phyloP scores from a whole-genome alignment of 2,113 vertebrate species.

The Albula goreensis region DNA sequence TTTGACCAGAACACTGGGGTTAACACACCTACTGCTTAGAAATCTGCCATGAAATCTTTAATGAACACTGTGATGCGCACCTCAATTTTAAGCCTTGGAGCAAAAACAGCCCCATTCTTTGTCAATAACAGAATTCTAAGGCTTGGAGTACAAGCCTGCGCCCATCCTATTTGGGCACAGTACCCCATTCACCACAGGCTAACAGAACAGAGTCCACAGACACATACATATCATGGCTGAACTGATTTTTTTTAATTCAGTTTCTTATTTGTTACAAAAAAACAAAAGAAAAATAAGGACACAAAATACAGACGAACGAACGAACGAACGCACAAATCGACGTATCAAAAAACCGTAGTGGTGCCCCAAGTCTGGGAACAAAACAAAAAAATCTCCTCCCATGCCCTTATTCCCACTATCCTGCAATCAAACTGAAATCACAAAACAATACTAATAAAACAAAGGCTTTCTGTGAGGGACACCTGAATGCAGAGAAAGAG shows the following conservation, averaged over 20 bases:
- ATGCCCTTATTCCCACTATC: neutral
- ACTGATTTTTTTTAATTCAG: constrained; percentile 6
- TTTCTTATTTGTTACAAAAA: constrained; percentile 24
- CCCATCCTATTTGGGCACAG: no score
- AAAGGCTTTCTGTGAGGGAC: constrained; percentile 7
- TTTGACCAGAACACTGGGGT: no score
- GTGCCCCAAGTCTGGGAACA: neutral
- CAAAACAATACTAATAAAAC: constrained; percentile 17
- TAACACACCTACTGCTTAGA: no score
- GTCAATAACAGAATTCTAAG: no score
- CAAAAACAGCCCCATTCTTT: no score
- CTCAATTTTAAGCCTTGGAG: no score
- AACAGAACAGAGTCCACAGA: neutral
- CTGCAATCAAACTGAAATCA: constrained; percentile 25
- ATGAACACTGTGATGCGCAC: no score
- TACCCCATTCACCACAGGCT: neutral
- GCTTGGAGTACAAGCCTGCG: no score
- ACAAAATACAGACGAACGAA: constrained; percentile 14
- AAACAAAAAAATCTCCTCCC: neutral
- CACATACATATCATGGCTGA: constrained; percentile 45
- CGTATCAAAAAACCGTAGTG: constrained; percentile 16
- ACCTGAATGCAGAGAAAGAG: neutral
- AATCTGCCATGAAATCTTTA: no score
- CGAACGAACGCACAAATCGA: constrained; percentile 35
- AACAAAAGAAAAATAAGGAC: neutral